Evolutionary conservation across 2,113 vertebrate species (phyloP).

Genomic region (Chrysemys picta): DNA sequence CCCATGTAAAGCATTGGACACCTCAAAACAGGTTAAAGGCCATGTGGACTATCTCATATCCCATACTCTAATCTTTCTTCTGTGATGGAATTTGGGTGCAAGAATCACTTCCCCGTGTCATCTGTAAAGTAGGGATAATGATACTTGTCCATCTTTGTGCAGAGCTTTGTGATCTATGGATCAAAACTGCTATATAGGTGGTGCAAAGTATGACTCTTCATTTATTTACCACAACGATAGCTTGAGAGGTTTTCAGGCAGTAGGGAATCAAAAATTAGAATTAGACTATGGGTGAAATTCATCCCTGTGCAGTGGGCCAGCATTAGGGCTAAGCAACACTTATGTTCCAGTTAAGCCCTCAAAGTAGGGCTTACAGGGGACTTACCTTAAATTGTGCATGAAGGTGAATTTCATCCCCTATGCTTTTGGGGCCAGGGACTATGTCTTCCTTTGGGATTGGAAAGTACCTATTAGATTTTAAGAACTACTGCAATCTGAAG

Average conservation of each 20-base stretch:
- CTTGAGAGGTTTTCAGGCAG: background rate
- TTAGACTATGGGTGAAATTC: background rate
- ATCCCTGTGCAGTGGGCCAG: background rate
- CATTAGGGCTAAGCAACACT: background rate
- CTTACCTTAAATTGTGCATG: background rate
- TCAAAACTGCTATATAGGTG: background rate
- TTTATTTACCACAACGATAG: background rate
- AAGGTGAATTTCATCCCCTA: background rate
- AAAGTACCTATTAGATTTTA: background rate
- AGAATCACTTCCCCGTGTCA: background rate
- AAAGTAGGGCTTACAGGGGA: background rate
- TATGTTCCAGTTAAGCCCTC: background rate
- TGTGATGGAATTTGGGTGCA: background rate
- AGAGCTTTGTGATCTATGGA: background rate
- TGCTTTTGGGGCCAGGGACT: background rate
- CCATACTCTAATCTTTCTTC: background rate
- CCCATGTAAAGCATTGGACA: too few species aligned
- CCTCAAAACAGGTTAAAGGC: background rate
- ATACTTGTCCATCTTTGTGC: background rate
- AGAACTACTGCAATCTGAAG: background rate
- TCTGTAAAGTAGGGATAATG: background rate
- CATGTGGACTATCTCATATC: background rate
- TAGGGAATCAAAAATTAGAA: background rate
- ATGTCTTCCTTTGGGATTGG: background rate
- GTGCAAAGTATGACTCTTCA: background rate